These are phyloP conservation scores for Aethes cnicana DNA, from an alignment of 2,888 invertebrate genomes.

Conservation along the genomic window DNA sequence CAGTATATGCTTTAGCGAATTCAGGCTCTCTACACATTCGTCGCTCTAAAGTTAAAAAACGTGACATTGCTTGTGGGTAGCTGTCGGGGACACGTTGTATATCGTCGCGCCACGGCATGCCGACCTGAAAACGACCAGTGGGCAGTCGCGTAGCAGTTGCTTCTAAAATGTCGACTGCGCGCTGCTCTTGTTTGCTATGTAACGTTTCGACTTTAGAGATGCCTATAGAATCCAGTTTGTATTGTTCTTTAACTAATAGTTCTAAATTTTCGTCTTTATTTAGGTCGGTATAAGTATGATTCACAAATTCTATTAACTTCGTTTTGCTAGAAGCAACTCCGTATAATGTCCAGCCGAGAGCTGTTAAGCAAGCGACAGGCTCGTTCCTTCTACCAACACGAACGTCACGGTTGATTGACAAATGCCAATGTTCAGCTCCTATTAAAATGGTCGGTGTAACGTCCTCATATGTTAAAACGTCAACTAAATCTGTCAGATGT, in stretches of 20 bases:
- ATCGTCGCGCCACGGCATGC: too few relatives aligned
- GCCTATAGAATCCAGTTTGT: too few relatives aligned
- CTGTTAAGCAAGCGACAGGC: background rate
- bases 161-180: too few relatives aligned
- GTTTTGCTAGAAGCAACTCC: too few relatives aligned
- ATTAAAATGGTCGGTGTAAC: background rate
- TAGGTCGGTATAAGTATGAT: too few relatives aligned
- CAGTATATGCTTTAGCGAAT: background rate
- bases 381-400: background rate
- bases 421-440: background rate
- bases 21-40: background rate
- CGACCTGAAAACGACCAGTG: too few relatives aligned
- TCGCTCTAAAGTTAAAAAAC: conserved; percentile 1
- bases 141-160: too few relatives aligned
- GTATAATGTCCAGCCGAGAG: background rate
- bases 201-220: too few relatives aligned
- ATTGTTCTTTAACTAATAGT: too few relatives aligned
- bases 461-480: background rate
- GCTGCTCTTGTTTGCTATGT: too few relatives aligned
- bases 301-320: too few relatives aligned
- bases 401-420: background rate
- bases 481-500: background rate
- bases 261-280: too few relatives aligned
- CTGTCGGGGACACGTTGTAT: conserved; percentile 2
- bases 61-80: conserved; percentile 2